Evolutionary conservation across 2,113 vertebrate genomes (phyloP).

Genomic region (Mixornis gularis): DNA sequence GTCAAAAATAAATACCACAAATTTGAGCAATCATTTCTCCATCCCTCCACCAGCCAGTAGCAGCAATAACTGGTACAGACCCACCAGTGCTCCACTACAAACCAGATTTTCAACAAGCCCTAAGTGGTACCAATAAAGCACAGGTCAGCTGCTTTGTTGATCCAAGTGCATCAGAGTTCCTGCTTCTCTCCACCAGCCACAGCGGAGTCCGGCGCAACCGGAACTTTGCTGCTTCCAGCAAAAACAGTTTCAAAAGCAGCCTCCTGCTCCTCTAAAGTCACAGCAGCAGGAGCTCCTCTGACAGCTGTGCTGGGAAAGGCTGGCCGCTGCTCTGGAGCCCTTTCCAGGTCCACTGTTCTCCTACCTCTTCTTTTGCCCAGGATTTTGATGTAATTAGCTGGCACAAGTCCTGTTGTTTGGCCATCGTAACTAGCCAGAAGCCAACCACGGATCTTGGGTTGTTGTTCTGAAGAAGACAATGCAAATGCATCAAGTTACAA

Average conservation of each 20-base stretch:
- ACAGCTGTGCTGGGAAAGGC: constrained; percentile 31
- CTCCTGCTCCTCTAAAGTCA: constrained; percentile 70
- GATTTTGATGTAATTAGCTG: constrained; percentile 93
- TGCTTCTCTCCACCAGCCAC: constrained; percentile 70
- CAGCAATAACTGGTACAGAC: constrained; percentile 53
- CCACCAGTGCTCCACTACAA: constrained; percentile 51
- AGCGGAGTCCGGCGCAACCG: constrained; percentile 43
- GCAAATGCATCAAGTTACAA: neutral
- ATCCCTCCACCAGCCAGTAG: constrained; percentile 40
- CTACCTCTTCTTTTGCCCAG: constrained; percentile 90
- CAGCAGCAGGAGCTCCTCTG: constrained; percentile 38
- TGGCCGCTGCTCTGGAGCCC: constrained; percentile 64
- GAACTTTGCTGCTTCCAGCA: constrained; percentile 69
- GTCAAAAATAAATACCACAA: constrained; percentile 23
- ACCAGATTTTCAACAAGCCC: constrained; percentile 43
- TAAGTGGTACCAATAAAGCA: constrained; percentile 32
- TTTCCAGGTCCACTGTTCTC: constrained; percentile 74
- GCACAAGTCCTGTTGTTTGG: constrained; percentile 87
- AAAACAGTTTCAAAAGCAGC: constrained; percentile 86
- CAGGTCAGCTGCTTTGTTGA: constrained; percentile 27
- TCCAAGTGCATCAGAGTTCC: constrained; percentile 75
- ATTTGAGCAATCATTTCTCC: neutral
- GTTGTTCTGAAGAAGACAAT: constrained; percentile 79
- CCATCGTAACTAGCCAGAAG: constrained; percentile 89
- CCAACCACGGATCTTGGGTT: constrained; percentile 93